Conservation (phyloP, 2,888 invertebrate species). For the Atrina japonica region DNA sequence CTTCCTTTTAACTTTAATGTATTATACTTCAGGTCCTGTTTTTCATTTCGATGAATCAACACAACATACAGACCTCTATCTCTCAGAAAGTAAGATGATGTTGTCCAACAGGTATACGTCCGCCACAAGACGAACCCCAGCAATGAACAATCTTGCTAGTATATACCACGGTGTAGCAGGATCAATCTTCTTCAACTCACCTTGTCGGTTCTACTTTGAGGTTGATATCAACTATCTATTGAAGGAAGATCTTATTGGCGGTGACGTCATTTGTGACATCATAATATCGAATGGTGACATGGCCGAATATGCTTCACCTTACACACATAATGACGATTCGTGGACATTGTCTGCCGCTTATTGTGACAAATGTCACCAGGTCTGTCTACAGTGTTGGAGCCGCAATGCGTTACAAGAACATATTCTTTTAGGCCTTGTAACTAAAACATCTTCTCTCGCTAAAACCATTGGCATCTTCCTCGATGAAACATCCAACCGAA, state of each 20-base stretch:
- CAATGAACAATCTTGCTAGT: constrained; percentile 6
- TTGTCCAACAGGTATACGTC: constrained; percentile 15
- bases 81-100: constrained; percentile 14
- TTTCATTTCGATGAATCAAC: constrained; percentile 28
- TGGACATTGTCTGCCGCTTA: constrained; percentile 8
- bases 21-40: constrained; percentile 25
- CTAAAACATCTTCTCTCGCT: background rate
- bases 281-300: constrained; percentile 10
- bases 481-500: constrained; percentile 3
- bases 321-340: background rate
- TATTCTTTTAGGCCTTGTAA: constrained; percentile 6
- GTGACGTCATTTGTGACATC: constrained; percentile 31
- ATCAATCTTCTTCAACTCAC: constrained; percentile 11
- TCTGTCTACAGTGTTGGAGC: constrained; percentile 22
- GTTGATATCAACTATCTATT: constrained; percentile 14
- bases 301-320: constrained; percentile 13
- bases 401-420: background rate
- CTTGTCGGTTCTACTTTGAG: constrained; percentile 17
- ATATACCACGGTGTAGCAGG: constrained; percentile 24
- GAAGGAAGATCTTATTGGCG: constrained; percentile 2
- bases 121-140: background rate
- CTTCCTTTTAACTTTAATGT: no score
- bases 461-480: constrained; percentile 10
- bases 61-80: background rate
- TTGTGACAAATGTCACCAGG: constrained; percentile 21